These are phyloP conservation scores for Porites cylindrica DNA, from an alignment of 92 coral and sea anemone genomes.

Conservation along the genomic window DNA sequence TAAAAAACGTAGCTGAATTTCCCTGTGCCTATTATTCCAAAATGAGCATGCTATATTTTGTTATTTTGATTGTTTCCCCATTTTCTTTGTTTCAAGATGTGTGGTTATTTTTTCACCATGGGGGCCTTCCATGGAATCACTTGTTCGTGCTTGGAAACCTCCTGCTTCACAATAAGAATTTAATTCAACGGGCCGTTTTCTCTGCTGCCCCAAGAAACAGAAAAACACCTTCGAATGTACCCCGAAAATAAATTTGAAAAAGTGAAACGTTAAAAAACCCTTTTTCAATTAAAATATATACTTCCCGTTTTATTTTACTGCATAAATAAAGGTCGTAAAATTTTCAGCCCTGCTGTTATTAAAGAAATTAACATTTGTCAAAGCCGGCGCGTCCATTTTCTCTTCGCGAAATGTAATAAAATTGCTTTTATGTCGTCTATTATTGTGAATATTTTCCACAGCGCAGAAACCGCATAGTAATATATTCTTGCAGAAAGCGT, in stretches of 20 bases:
- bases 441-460: slow-evolving; percentile 22
- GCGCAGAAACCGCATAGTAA: slow-evolving; percentile 45
- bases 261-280: neutral
- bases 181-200: neutral
- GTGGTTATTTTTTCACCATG: slow-evolving; percentile 24
- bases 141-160: slow-evolving; percentile 29
- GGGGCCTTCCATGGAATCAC: slow-evolving; percentile 31
- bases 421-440: slow-evolving; percentile 9
- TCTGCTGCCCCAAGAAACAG: neutral
- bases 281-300: neutral
- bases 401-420: slow-evolving; percentile 19
- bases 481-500: slow-evolving; percentile 44
- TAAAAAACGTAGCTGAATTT: slow-evolving; percentile 27
- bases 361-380: slow-evolving; percentile 29
- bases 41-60: slow-evolving; percentile 54
- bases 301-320: neutral
- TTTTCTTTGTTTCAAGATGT: slow-evolving; percentile 33
- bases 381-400: slow-evolving; percentile 9
- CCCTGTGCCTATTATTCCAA: slow-evolving; percentile 19
- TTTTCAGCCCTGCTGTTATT: neutral
- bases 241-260: slow-evolving; percentile 6
- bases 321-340: neutral
- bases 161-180: slow-evolving; percentile 37
- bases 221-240: slow-evolving; percentile 25
- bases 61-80: slow-evolving; percentile 51